Evolutionary conservation across 2,888 invertebrate species (phyloP), one percentile per base, ranked within the genome.

Genomic region (Sarcophaga variegata): DNA sequence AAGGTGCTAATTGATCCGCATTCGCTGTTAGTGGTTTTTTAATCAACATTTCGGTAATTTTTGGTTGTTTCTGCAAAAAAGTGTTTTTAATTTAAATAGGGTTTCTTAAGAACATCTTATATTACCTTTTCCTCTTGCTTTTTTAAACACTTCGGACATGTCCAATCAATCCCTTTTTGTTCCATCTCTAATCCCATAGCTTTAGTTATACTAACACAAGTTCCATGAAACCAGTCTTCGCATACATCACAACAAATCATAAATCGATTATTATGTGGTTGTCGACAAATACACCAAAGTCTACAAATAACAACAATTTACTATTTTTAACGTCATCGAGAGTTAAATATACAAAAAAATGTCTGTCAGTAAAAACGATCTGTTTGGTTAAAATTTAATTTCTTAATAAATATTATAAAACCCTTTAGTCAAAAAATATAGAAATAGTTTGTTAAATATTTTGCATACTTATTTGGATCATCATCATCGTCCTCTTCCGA

Each of bases 211-310:
- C 97, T 97, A 17, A 99, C 98, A 94, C 99, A 99, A 91, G 97
- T 97, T n/a, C 99, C 99, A 92, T 99, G 99, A 93, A 98, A 99
- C 99, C 99, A 99, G 92, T 99, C 98, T 92, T 98, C 97, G 92
- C 99, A 99, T 17, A 96, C 95, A 93, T 99, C 99, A 93, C 99
- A 99, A 93, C 98, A 98, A 90, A 99, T 99, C 99, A 99, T 99
- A 92, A 99, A 99, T 78, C 98, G 95, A 93, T 98, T 98, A 91
- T 98, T 98, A 93, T 98, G 98, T 0, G 99, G 99, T 92, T 98
- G 97, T 90, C 96, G 96, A 92, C 99, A 99, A 92, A 99, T 97
- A 93, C 99, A 99, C 98, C 99, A 99, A 77, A 98, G 94, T 92
- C 97, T 95, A 88, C 66, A 92, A 88, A 25, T 14, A 54, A 54